These are phyloP conservation scores for Scopus umbretta DNA, from an alignment of 2,113 vertebrate genomes.

Conservation along the genomic window DNA sequence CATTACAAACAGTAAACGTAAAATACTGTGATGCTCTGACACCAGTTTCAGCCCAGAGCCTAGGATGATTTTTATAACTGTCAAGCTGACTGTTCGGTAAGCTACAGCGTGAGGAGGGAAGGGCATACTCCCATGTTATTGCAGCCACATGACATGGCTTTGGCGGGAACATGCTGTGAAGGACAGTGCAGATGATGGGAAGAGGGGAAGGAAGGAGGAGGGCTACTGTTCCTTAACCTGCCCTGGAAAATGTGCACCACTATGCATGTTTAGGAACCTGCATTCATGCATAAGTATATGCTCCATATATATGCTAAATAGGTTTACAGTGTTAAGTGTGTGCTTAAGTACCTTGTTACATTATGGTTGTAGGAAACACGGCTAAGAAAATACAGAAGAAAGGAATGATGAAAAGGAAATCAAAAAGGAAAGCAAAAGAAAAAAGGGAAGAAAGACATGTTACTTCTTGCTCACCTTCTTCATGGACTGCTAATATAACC, in stretches of 20 bases:
- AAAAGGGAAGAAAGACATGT: neutral
- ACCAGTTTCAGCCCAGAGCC: neutral
- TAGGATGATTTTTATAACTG: neutral
- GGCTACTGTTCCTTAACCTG: neutral
- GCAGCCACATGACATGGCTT: neutral
- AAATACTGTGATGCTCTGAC: neutral
- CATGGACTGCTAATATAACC: neutral
- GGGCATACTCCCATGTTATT: neutral
- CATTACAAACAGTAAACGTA: neutral
- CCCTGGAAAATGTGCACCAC: neutral
- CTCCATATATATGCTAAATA: neutral
- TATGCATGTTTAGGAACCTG: neutral
- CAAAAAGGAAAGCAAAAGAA: neutral
- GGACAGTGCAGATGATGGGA: neutral
- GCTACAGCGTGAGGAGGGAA: neutral
- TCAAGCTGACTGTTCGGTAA: neutral
- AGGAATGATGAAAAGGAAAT: neutral
- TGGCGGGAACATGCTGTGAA: neutral
- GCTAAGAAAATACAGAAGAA: neutral
- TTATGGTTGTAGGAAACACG: neutral
- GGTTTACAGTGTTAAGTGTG: neutral
- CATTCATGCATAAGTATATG: neutral
- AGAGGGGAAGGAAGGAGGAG: neutral
- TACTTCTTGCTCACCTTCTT: neutral
- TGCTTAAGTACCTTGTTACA: neutral